Conservation (phyloP, 2,113 vertebrate genomes). For the Alligator mississippiensis region DNA sequence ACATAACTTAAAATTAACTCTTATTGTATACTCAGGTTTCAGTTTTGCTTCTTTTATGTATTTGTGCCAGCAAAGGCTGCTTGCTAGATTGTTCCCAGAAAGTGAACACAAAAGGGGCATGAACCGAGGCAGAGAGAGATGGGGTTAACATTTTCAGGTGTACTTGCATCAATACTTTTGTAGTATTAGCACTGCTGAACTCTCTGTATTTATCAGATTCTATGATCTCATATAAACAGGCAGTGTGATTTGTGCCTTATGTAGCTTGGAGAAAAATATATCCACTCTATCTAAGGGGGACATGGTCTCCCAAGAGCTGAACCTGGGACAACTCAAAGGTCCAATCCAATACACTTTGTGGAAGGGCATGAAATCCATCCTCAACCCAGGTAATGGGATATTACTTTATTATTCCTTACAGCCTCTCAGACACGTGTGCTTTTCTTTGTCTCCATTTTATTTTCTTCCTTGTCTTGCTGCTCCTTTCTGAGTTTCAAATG, state of each 20-base stretch:
- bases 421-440: not conserved
- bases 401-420: not conserved
- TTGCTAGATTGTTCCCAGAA: not conserved
- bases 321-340: conserved; percentile 48
- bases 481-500: not conserved
- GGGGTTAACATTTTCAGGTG: not conserved
- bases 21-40: not conserved
- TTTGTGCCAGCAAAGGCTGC: not conserved
- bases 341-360: conserved; percentile 44
- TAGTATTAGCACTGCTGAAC: fast-evolving
- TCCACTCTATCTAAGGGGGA: not conserved
- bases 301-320: conserved; percentile 25
- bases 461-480: not conserved
- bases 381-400: conserved; percentile 40
- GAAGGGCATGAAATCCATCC: conserved; percentile 42
- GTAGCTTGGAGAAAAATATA: conserved; percentile 47
- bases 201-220: fast-evolving
- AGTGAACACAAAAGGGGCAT: fast-evolving
- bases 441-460: not conserved
- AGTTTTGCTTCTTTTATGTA: not conserved
- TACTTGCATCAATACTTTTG: fast-evolving
- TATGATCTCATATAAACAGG: not conserved
- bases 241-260: not conserved
- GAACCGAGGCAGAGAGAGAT: not conserved
- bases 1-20: not conserved